Evolutionary conservation across 2,888 invertebrate genomes (phyloP).

Genomic region (Agrypnus murinus): DNA sequence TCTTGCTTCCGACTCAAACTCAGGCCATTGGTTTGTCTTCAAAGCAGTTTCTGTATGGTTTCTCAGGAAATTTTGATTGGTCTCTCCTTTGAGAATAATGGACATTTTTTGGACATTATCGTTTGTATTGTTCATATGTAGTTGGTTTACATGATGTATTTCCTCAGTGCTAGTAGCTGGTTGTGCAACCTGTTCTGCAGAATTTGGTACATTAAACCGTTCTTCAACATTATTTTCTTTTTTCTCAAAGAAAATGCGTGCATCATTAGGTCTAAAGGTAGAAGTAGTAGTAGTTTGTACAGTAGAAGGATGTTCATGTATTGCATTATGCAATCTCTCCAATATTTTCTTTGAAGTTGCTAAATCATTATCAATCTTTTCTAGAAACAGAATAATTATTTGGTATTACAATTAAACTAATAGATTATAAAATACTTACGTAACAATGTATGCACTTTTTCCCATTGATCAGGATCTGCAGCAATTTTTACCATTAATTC

Average conservation of each 20-base stretch:
- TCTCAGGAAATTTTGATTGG: slow-evolving; percentile 21
- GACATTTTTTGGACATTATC: slow-evolving; percentile 40
- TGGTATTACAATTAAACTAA: too few relatives aligned
- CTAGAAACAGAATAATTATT: slow-evolving; percentile 64
- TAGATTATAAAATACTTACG: slow-evolving; percentile 61
- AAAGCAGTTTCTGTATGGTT: slow-evolving; percentile 45
- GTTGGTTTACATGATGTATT: too few relatives aligned
- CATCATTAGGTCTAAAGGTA: not conserved
- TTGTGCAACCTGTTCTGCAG: not conserved
- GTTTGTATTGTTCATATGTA: slow-evolving; percentile 7
- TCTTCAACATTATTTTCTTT: not conserved
- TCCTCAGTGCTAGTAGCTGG: not conserved
- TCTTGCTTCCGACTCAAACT: slow-evolving; percentile 47
- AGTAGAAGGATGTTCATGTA: slow-evolving; percentile 20
- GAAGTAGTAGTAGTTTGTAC: not conserved
- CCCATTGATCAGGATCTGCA: slow-evolving; percentile 69
- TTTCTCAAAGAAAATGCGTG: slow-evolving; percentile 26
- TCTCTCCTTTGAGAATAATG: slow-evolving; percentile 35
- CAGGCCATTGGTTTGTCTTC: slow-evolving; percentile 51
- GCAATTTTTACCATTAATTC: slow-evolving; percentile 69
- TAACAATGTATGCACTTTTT: slow-evolving; percentile 67
- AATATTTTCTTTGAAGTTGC: slow-evolving; percentile 64
- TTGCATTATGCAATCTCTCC: slow-evolving; percentile 55
- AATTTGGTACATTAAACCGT: not conserved
- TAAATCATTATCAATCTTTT: slow-evolving; percentile 65